Percentiles rank a stretch among this genome's conserved stretches.
Evolutionary conservation across 2,113 vertebrate species (phyloP).

Genomic region (Mus pahari): DNA sequence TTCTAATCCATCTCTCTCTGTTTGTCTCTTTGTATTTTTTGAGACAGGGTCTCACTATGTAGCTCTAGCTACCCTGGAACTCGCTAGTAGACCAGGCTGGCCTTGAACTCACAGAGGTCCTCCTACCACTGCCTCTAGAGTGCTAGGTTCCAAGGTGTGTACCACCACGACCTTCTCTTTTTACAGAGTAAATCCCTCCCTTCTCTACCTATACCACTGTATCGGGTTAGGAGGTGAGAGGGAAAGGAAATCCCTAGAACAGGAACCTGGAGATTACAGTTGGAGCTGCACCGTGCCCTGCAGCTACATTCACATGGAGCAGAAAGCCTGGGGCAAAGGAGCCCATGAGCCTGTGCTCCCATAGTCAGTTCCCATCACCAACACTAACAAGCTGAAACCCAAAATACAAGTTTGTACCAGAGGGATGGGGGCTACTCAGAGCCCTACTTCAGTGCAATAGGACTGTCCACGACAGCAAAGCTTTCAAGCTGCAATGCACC

Average conservation of each 20-base stretch:
- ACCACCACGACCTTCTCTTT: background rate
- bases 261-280: background rate
- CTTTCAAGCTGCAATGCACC: background rate
- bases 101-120: background rate
- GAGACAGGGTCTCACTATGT: background rate
- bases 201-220: background rate
- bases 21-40: constrained; percentile 15
- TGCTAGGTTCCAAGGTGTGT: background rate
- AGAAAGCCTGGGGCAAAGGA: background rate
- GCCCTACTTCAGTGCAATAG: background rate
- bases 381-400: background rate
- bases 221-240: background rate
- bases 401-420: background rate
- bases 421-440: background rate
- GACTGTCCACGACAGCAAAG: constrained; percentile 27
- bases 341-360: background rate
- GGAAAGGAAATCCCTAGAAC: background rate
- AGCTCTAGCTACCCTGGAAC: background rate
- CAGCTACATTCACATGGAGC: background rate
- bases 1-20: background rate
- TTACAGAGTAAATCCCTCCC: background rate
- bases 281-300: background rate
- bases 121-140: background rate
- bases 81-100: background rate
- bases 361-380: background rate